Base-by-base conservation (phyloP, 2,888 invertebrate genomes). In the Helicoverpa assulta region DNA sequence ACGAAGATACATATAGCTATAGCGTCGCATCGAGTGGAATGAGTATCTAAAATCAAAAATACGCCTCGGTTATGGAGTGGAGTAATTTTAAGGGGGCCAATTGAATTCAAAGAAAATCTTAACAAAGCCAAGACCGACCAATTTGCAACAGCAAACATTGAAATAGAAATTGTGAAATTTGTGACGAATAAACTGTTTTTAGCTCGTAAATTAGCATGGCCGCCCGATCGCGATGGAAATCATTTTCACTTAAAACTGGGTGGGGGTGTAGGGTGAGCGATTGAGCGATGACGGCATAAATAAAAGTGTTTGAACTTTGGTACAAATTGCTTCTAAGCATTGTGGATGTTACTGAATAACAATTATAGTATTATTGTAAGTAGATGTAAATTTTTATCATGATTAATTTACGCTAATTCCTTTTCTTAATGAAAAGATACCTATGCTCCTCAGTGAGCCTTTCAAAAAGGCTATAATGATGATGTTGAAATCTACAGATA, bases 121-220 rank as follows among this genome's bases (percentile, higher is more conserved):
- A 75, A 82, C 82, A 85, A 83, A 81, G 78, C 74, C 63, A 61
- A 84, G 82, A 81, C 84, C 81, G 64, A 73, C 82, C 83, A 87
- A 85, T 89, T 89, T 85, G 76, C 67, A 73, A 82, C 80, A 85
- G 86, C 85, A 88, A 89, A 89, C 80, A 86, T 74, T 85, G 83
- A 83, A 86, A 86, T 84, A 85, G 81, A 85, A 89, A 89, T 88
- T 88, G 83, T 85, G 74, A 83, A 87, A 89, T 86, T 89, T 85
- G 87, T 87, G 86, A 88, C 82, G 83, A 88, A 84, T 87, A 86
- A 89, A 89, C 86, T 86, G 88, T 88, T 89, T 87, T 88, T 86
- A 86, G 89, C 82, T 72, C 83, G 83, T 86, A 86, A 90, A 88
- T 89, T 89, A 79, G 78, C 82, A 82, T 85, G 83, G 81, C 75